Conservation (phyloP, 1,140 invertebrate species). For the Drosophila pectinifera region DNA sequence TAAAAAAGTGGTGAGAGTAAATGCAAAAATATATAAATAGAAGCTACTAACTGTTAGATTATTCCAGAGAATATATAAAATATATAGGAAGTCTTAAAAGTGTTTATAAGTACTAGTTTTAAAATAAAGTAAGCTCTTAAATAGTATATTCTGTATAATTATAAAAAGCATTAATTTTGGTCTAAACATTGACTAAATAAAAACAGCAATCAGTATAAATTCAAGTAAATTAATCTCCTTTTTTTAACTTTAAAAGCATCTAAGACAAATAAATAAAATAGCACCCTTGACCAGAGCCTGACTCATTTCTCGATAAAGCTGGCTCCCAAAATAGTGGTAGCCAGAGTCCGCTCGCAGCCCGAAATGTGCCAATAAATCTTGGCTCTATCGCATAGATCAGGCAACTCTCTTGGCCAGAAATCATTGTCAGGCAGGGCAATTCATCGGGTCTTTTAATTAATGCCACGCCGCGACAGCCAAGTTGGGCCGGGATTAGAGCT, state of each 20-base stretch:
- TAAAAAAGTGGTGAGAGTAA: no score
- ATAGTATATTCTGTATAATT: no score
- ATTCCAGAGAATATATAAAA: no score
- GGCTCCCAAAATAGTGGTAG: constrained; percentile 28
- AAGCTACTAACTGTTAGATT: no score
- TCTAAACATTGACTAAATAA: neutral
- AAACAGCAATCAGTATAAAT: neutral
- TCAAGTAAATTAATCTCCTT: neutral
- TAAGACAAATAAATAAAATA: neutral
- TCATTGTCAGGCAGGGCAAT: constrained; percentile 39
- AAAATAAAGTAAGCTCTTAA: no score
- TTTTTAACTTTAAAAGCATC: neutral
- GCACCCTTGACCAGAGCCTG: constrained; percentile 4
- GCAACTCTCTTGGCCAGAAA: constrained; percentile 34
- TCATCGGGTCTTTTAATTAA: constrained; percentile 31
- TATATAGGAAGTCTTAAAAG: no score
- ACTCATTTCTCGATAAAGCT: constrained; percentile 11
- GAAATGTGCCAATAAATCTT: constrained; percentile 25
- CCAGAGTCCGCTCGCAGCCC: constrained; percentile 11
- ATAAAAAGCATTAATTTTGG: neutral
- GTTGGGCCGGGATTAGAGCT: constrained; percentile 8
- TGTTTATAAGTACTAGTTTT: no score
- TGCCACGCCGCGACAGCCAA: constrained; percentile 9
- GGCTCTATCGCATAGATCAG: constrained; percentile 25
- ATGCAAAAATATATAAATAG: no score